These are phyloP conservation scores for Sycobia sp. DNA, from an alignment of 1,140 invertebrate species.

Conservation along the genomic window DNA sequence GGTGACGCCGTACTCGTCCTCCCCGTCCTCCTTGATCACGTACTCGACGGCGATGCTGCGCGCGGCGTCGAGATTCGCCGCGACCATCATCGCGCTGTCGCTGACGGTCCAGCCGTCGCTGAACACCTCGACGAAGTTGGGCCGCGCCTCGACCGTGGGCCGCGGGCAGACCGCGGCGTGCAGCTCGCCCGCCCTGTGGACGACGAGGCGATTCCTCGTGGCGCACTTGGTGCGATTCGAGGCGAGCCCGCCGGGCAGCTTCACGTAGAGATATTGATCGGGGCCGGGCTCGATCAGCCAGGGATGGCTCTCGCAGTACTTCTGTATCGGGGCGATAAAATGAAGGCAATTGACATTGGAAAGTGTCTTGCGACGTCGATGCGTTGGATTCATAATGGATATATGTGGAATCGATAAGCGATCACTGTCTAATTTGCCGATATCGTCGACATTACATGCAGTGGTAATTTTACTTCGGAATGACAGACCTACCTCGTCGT, in stretches of 20 bases:
- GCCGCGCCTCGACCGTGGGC: slow-evolving; percentile 63
- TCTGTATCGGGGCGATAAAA: slow-evolving; percentile 58
- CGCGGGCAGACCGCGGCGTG: slow-evolving; percentile 75
- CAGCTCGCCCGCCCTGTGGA: slow-evolving; percentile 70
- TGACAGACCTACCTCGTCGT: slow-evolving; percentile 66
- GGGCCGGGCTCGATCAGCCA: slow-evolving; percentile 80
- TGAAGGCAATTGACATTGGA: too few relatives aligned
- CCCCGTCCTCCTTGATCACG: slow-evolving; percentile 75
- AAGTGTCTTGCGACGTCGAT: too few relatives aligned
- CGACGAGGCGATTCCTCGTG: slow-evolving; percentile 73
- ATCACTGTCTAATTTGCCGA: too few relatives aligned
- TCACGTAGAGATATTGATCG: slow-evolving; percentile 72
- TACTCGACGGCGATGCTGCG: slow-evolving; percentile 78
- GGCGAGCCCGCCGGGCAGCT: slow-evolving; percentile 69
- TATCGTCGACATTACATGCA: too few relatives aligned
- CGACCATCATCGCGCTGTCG: slow-evolving; percentile 64
- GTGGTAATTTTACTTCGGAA: too few relatives aligned
- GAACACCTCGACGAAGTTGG: slow-evolving; percentile 77
- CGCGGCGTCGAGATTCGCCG: slow-evolving; percentile 64
- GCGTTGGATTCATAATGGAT: too few relatives aligned
- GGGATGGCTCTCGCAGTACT: slow-evolving; percentile 76
- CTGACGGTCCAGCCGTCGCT: slow-evolving; percentile 78
- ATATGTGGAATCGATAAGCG: too few relatives aligned
- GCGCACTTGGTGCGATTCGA: slow-evolving; percentile 64
- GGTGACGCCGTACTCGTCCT: slow-evolving; percentile 72